A percentile compares a stretch with the other conserved stretches of the same genome.
Conservation (phyloP, 2,888 invertebrate genomes). For the Cerastis leucographa region DNA sequence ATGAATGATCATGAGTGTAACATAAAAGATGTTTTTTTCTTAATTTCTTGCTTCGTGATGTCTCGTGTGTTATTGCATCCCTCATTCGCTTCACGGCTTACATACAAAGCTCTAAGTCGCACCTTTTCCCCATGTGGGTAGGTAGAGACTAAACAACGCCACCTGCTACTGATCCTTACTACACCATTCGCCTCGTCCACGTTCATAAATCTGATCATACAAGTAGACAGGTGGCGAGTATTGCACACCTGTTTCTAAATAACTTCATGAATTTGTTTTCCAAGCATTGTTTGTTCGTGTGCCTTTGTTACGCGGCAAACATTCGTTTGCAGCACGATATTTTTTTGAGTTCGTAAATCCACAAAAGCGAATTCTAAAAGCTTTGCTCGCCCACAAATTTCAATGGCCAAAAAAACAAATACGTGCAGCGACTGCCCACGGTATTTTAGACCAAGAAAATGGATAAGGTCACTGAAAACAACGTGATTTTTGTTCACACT, state of each 20-base stretch:
- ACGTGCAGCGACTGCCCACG: no score
- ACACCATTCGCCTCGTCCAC: background rate
- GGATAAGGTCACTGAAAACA: background rate
- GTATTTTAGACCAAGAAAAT: no score
- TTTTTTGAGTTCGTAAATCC: background rate
- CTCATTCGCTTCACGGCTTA: background rate
- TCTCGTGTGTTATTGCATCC: background rate
- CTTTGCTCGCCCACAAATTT: no score
- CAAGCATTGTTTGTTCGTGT: background rate
- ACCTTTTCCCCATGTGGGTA: background rate
- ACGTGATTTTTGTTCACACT: constrained; percentile 27
- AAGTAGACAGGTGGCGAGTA: background rate
- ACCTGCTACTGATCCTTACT: background rate
- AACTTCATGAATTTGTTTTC: background rate
- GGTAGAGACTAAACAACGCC: background rate
- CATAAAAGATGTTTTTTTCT: no score
- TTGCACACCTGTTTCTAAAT: background rate
- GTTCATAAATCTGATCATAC: background rate
- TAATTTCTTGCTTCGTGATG: background rate
- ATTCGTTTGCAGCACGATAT: background rate
- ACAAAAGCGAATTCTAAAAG: no score
- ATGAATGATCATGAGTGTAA: no score
- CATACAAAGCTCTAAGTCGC: no score
- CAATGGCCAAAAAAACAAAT: no score
- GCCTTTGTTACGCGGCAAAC: background rate